A percentile compares a stretch with the other conserved stretches of the same genome.
Conservation (phyloP, 2,797 vertebrate species). For the Melanotaenia pygmaea region DNA sequence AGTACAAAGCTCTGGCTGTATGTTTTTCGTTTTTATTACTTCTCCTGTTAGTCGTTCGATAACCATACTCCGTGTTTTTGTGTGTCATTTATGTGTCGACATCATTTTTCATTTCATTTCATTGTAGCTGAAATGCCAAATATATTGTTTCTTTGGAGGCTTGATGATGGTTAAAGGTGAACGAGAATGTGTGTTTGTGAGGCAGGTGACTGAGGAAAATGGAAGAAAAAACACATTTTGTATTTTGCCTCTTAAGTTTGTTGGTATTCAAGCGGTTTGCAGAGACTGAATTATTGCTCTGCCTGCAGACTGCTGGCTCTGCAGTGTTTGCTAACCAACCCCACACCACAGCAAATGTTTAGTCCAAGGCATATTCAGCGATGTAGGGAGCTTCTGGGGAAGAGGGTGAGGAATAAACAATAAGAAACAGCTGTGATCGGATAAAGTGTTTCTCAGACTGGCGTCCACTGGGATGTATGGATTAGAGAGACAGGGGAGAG, state of each 20-base stretch:
- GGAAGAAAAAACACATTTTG: constrained; percentile 35
- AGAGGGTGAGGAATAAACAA: constrained; percentile 52
- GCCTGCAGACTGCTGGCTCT: constrained; percentile 60
- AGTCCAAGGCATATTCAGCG: constrained; percentile 35
- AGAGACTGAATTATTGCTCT: constrained; percentile 59
- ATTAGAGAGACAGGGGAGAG: constrained; percentile 20
- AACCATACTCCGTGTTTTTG: neutral
- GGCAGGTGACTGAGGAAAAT: constrained; percentile 8
- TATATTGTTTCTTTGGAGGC: constrained; percentile 7
- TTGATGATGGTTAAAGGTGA: constrained; percentile 12
- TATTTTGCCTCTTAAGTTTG: constrained; percentile 51
- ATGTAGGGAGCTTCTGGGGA: constrained; percentile 41
- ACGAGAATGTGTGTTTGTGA: neutral
- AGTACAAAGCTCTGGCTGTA: constrained; percentile 12
- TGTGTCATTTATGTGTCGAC: neutral
- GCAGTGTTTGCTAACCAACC: constrained; percentile 55
- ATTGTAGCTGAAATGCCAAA: constrained; percentile 8
- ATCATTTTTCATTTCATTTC: constrained; percentile 14
- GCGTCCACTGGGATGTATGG: constrained; percentile 47
- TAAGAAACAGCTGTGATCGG: constrained; percentile 44
- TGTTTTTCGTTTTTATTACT: constrained; percentile 44
- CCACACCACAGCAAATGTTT: constrained; percentile 12
- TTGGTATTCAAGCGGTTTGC: constrained; percentile 62
- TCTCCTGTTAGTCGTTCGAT: constrained; percentile 9
- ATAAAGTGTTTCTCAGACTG: constrained; percentile 43